Evolutionary conservation across 2,113 vertebrate species (phyloP).

Genomic region (Oreochromis tanganicae): DNA sequence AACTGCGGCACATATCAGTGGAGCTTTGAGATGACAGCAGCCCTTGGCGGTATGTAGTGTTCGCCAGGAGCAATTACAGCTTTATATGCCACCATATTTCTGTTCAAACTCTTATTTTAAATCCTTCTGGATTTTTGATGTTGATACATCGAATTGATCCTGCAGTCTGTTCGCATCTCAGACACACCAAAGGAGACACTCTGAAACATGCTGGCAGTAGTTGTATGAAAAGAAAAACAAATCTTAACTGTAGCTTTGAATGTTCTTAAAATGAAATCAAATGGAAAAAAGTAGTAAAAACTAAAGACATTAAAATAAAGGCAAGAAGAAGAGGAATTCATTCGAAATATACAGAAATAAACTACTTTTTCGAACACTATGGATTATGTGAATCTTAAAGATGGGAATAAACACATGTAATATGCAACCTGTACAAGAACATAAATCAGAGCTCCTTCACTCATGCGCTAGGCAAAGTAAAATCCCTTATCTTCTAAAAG

Average conservation of each 20-base stretch:
- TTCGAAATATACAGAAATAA: neutral
- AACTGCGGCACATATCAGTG: neutral
- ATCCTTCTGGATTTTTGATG: neutral
- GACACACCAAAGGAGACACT: neutral
- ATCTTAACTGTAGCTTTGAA: neutral
- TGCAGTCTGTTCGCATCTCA: neutral
- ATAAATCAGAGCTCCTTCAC: neutral
- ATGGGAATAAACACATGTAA: neutral
- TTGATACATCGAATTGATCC: neutral
- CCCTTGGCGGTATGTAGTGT: neutral
- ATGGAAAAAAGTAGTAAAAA: neutral
- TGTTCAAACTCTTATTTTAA: constrained; percentile 31
- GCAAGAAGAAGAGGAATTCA: neutral
- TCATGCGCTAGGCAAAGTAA: neutral
- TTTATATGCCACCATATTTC: neutral
- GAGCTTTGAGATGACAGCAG: constrained; percentile 20
- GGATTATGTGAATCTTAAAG: neutral
- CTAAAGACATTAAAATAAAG: neutral
- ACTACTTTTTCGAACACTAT: neutral
- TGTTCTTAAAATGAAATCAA: neutral
- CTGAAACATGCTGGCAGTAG: neutral
- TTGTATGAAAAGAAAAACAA: neutral
- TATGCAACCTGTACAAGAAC: neutral
- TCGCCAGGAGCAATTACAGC: constrained; percentile 28
- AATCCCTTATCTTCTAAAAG: neutral